phyloP scores from a whole-genome alignment of 2,888 invertebrate species.

The Junonia oenone region DNA sequence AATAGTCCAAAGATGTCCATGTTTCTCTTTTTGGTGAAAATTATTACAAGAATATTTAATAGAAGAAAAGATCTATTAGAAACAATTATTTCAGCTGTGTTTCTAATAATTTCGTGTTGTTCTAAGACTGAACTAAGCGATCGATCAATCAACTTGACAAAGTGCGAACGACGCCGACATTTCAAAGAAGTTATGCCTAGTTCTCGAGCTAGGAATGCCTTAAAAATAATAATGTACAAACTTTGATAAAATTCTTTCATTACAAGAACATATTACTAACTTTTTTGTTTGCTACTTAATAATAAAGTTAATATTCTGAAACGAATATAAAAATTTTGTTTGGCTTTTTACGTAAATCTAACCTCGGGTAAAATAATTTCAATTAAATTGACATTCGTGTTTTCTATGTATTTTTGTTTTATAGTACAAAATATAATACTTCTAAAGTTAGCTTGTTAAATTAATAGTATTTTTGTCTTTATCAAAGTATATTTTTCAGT shows the following conservation, averaged over 20 bases:
- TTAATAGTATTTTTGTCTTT: too few relatives aligned
- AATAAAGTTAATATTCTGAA: neutral
- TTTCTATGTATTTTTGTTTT: neutral
- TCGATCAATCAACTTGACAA: constrained; percentile 19
- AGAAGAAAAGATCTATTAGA: too few relatives aligned
- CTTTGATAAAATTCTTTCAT: neutral
- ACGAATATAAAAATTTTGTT: neutral
- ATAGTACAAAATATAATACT: too few relatives aligned
- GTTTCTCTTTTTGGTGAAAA: too few relatives aligned
- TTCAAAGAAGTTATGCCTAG: neutral
- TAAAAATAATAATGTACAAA: neutral
- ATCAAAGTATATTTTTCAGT: too few relatives aligned
- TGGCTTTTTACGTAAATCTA: neutral
- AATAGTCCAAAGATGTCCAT: too few relatives aligned
- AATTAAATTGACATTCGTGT: neutral
- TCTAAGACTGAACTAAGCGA: constrained; percentile 7
- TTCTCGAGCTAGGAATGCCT: neutral
- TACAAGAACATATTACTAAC: neutral
- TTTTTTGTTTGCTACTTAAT: neutral
- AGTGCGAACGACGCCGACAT: constrained; percentile 4
- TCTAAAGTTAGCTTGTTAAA: too few relatives aligned
- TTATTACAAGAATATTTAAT: too few relatives aligned
- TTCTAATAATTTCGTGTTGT: neutral
- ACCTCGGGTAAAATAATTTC: too few relatives aligned
- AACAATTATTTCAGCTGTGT: neutral